phyloP scores from a whole-genome alignment of 2,888 invertebrate genomes.

The Oscheius sp. region DNA sequence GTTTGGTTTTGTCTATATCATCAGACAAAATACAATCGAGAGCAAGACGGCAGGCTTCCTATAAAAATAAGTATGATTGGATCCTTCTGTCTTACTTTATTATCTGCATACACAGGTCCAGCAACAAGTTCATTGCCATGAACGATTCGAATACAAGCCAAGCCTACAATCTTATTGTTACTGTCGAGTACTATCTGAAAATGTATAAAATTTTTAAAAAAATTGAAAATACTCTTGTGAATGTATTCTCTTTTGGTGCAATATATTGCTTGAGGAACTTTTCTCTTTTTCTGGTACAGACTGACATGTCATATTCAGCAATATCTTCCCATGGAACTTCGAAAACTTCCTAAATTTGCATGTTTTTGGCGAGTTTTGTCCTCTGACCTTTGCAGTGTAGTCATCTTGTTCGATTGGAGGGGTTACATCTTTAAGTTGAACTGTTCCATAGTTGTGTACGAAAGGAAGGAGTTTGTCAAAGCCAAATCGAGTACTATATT shows the following conservation, averaged over 20 bases:
- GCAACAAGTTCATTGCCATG: slow-evolving; percentile 29
- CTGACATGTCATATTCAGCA: slow-evolving; percentile 34
- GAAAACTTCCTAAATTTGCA: slow-evolving; percentile 23
- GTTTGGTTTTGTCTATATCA: slow-evolving; percentile 30
- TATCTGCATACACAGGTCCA: slow-evolving; percentile 43
- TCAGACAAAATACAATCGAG: slow-evolving; percentile 28
- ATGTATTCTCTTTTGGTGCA: slow-evolving; percentile 32
- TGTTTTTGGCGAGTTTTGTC: not conserved
- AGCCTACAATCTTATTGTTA: slow-evolving; percentile 35
- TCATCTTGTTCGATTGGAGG: slow-evolving; percentile 31
- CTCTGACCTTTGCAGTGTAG: slow-evolving; percentile 28
- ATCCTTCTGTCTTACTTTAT: not conserved
- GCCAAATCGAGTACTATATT: slow-evolving; percentile 35
- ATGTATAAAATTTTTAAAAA: not conserved
- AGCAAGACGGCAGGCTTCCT: slow-evolving; percentile 34
- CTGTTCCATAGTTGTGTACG: slow-evolving; percentile 33
- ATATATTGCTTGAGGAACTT: slow-evolving; percentile 36
- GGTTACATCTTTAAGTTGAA: slow-evolving; percentile 31
- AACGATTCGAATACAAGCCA: slow-evolving; percentile 37
- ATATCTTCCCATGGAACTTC: slow-evolving; percentile 39
- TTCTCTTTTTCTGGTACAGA: slow-evolving; percentile 37
- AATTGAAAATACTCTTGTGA: slow-evolving; percentile 30
- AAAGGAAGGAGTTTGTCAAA: slow-evolving; percentile 34
- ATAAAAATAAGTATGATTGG: not conserved
- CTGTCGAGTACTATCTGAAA: slow-evolving; percentile 34